phyloP scores from a whole-genome alignment of 2,113 vertebrate species.

The Alces alces region DNA sequence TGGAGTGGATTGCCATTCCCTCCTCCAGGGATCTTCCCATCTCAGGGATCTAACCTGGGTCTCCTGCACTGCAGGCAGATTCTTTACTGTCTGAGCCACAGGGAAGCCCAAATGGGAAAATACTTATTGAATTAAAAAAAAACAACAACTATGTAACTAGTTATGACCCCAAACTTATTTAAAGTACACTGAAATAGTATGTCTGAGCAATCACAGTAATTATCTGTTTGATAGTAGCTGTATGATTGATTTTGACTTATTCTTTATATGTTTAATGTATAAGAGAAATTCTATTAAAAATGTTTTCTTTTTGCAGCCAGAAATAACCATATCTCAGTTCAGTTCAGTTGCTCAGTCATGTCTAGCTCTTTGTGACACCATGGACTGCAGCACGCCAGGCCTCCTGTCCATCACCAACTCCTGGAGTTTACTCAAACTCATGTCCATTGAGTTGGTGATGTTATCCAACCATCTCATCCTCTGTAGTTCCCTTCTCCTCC shows the following conservation, averaged over 20 bases:
- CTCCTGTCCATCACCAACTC: not conserved
- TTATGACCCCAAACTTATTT: not conserved
- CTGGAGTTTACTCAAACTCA: not conserved
- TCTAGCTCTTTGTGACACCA: rapidly evolving
- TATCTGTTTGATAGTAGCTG: not conserved
- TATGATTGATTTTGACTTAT: not conserved
- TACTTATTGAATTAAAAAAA: not conserved
- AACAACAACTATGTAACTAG: not conserved
- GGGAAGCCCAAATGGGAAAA: not conserved
- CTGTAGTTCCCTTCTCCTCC: not conserved
- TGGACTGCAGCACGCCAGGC: not conserved
- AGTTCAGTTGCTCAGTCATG: not conserved
- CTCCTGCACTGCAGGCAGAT: not conserved
- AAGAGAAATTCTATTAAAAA: not conserved
- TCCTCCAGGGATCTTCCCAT: not conserved
- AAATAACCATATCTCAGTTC: not conserved
- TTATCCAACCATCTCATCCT: not conserved
- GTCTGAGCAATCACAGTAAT: not conserved
- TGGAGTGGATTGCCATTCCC: not conserved
- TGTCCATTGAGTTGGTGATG: not conserved
- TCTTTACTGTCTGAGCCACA: not conserved
- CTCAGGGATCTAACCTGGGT: not conserved
- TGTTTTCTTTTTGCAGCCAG: not conserved
- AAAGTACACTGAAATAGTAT: not conserved
- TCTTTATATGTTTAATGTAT: not conserved